Base-by-base conservation (phyloP, 2,888 invertebrate species). In the Teleogryllus oceanicus region DNA sequence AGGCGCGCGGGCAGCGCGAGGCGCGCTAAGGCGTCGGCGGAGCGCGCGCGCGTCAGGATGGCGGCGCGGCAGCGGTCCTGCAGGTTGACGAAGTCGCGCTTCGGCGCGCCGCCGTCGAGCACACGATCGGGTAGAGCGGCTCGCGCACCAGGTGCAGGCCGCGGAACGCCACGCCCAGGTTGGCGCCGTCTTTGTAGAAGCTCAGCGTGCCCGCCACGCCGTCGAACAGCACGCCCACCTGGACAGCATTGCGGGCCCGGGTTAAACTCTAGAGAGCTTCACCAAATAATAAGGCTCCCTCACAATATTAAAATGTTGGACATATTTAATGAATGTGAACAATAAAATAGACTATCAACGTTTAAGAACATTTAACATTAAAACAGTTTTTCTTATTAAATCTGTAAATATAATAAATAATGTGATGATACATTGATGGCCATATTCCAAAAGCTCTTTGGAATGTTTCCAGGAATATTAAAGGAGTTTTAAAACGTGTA, bases 31-130 rank as follows among this genome's bases (percentile, higher is more conserved):
- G 90, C 89, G 76, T 87, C 86, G 79, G 88, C 88, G 75, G 86
- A 87, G 78, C 87, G 87, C 12, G 92, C 85, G 78, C 88, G 87
- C 79, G 90, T 89, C 81, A 92, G 88, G 83, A 93, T 91, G 79
- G 89, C 90, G 1, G 91, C 90, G 37, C 92, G 87, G 85, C 92
- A 92, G 74, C 92, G 88, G 86, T 94, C 93, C 84, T 93, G 92
- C 11, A 94, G 88, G 85, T 89, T 92, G 1, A 90, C 89, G 85
- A 92, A 92, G 84, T 91, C 92, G 75, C 92, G 86, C 82, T 90
- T 89, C 83, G 90, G 87, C 93, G 93, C 21, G 93, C 93, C 0
- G 93, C 93, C 0, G 93, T 93, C 2, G 93, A 93, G 84, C 92
- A 91, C 13, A 93, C 89, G 80, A 92, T 90, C 0, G 94, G 93